phyloP scores from a whole-genome alignment of 2,113 vertebrate genomes.

The Numida meleagris region DNA sequence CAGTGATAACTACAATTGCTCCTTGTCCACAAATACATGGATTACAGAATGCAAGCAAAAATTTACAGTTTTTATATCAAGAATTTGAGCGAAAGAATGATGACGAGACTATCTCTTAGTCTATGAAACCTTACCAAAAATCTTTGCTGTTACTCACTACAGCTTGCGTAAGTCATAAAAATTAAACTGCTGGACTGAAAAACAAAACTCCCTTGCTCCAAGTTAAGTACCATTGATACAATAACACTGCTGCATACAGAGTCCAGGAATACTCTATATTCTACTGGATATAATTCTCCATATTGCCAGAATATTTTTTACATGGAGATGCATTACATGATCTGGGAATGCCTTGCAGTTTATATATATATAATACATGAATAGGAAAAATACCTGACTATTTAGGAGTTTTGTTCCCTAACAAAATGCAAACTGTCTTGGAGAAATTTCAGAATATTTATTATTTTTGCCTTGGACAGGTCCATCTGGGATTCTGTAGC shows the following conservation, averaged over 20 bases:
- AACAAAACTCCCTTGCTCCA: neutral
- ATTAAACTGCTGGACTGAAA: neutral
- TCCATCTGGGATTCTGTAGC: neutral
- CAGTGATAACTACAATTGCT: neutral
- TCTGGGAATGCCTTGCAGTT: neutral
- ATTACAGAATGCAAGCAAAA: neutral
- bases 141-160: neutral
- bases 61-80: neutral
- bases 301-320: neutral
- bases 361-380: neutral
- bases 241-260: neutral
- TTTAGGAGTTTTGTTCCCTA: neutral
- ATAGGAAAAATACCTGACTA: neutral
- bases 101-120: neutral
- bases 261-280: neutral
- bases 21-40: neutral
- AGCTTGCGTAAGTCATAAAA: neutral
- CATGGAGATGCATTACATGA: neutral
- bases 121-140: neutral
- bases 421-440: neutral
- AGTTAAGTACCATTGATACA: neutral
- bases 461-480: neutral
- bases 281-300: neutral
- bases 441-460: constrained; percentile 8
- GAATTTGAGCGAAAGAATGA: neutral